Percentiles rank a stretch among this genome's conserved stretches.
Evolutionary conservation across 35 echinoderm and acorn worm genomes (phyloP).

Genomic region (Antedon bifida): DNA sequence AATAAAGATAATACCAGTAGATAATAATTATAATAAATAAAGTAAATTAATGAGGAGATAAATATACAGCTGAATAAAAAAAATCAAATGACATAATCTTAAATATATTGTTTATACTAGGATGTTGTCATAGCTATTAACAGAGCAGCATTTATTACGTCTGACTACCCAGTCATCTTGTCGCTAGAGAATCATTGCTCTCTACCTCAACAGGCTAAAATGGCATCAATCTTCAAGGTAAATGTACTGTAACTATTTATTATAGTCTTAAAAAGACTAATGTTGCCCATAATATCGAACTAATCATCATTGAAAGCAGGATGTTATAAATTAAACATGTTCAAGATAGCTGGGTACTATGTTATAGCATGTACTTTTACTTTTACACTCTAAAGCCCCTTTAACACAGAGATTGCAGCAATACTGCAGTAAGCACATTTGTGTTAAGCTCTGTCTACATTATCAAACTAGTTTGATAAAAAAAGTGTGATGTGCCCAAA

Average conservation of each 20-base stretch:
- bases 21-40: too few relatives aligned
- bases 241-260: not conserved
- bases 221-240: conserved; percentile 90
- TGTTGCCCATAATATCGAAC: not conserved
- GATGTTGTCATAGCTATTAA: conserved; percentile 92
- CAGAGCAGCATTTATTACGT: conserved; percentile 72
- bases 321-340: not conserved
- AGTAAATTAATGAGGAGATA: too few relatives aligned
- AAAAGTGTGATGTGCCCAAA: too few relatives aligned
- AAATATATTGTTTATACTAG: conserved; percentile 17
- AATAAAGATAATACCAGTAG: too few relatives aligned
- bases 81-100: not conserved
- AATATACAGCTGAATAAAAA: too few relatives aligned
- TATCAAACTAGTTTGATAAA: too few relatives aligned
- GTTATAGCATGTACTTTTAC: too few relatives aligned
- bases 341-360: too few relatives aligned
- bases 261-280: not conserved
- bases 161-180: conserved; percentile 76
- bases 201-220: conserved; percentile 62
- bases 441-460: too few relatives aligned
- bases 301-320: not conserved
- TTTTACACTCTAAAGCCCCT: too few relatives aligned
- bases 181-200: conserved; percentile 98
- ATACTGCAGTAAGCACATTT: too few relatives aligned
- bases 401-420: too few relatives aligned